Conservation (phyloP, 2,888 invertebrate genomes). For the Aethes cnicana region DNA sequence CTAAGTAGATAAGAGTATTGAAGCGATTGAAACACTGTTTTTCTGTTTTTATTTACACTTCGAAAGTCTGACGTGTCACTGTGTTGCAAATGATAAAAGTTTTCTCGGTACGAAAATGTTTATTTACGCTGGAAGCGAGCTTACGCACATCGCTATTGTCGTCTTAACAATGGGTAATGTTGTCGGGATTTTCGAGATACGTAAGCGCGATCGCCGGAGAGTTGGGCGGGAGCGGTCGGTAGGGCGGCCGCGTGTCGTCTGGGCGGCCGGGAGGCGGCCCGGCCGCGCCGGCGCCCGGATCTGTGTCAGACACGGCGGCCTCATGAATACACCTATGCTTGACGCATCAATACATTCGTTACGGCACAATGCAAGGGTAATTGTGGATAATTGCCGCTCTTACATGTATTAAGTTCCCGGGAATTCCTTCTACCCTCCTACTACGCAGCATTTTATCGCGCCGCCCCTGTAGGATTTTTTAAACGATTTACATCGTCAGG, state of each 20-base stretch:
- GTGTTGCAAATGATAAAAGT: conserved; percentile 38
- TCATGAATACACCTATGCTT: conserved; percentile 63
- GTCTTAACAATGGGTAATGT: conserved; percentile 55
- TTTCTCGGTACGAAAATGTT: conserved; percentile 52
- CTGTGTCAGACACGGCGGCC: conserved; percentile 74
- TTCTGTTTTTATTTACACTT: conserved; percentile 34
- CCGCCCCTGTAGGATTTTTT: too few relatives aligned
- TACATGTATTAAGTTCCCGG: too few relatives aligned
- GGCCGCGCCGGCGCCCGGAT: conserved; percentile 80
- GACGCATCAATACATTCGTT: conserved; percentile 69
- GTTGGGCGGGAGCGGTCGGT: conserved; percentile 61
- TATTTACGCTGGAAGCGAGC: conserved; percentile 58
- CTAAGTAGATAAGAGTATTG: too few relatives aligned
- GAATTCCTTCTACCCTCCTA: too few relatives aligned
- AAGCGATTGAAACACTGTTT: too few relatives aligned
- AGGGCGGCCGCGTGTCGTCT: conserved; percentile 75
- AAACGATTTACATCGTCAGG: too few relatives aligned
- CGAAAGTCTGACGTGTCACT: conserved; percentile 37
- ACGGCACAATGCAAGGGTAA: conserved; percentile 42
- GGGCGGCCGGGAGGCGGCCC: conserved; percentile 66
- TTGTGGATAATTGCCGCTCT: conserved; percentile 45
- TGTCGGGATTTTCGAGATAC: conserved; percentile 44
- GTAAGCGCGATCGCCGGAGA: conserved; percentile 42
- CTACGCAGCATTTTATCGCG: too few relatives aligned
- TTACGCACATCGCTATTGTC: conserved; percentile 67